These are phyloP conservation scores for Synergus laeviventris DNA, from an alignment of 2,888 invertebrate species.

Conservation along the genomic window DNA sequence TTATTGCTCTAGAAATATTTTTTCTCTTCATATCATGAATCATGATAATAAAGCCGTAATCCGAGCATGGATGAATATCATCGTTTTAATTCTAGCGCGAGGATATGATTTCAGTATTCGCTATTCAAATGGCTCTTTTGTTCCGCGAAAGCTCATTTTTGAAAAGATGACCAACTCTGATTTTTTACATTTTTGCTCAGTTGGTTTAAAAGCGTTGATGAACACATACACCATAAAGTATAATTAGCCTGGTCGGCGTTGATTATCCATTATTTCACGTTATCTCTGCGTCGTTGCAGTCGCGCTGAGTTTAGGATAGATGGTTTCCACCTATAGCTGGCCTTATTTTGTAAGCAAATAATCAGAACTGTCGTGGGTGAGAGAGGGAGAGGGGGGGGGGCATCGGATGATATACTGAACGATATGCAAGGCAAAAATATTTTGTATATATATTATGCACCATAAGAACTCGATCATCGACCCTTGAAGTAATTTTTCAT, in stretches of 20 bases:
- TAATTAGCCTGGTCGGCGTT: constrained; percentile 32
- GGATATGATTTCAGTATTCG: constrained; percentile 2
- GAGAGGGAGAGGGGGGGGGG: constrained; percentile 9
- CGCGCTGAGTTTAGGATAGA: constrained; percentile 24
- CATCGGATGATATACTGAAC: constrained; percentile 12
- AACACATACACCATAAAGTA: constrained; percentile 31
- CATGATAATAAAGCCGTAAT: constrained; percentile 1
- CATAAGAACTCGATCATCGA: constrained; percentile 1
- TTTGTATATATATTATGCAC: constrained; percentile 39
- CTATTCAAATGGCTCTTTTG: constrained; percentile 39
- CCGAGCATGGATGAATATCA: not conserved
- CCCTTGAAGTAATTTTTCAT: not conserved
- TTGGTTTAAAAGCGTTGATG: constrained; percentile 33
- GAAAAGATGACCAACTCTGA: constrained; percentile 33
- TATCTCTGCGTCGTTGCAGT: constrained; percentile 33
- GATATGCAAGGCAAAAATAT: constrained; percentile 33
- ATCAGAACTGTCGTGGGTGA: not conserved
- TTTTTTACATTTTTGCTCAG: constrained; percentile 34
- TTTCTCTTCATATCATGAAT: constrained; percentile 35
- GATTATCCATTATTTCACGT: constrained; percentile 38
- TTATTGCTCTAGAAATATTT: constrained; percentile 24
- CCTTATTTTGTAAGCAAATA: constrained; percentile 37
- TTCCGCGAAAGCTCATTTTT: constrained; percentile 18
- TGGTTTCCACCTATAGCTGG: constrained; percentile 17
- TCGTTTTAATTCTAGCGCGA: not conserved